phyloP scores from a whole-genome alignment of 2,888 invertebrate genomes.

The Apocheima hispidaria region DNA sequence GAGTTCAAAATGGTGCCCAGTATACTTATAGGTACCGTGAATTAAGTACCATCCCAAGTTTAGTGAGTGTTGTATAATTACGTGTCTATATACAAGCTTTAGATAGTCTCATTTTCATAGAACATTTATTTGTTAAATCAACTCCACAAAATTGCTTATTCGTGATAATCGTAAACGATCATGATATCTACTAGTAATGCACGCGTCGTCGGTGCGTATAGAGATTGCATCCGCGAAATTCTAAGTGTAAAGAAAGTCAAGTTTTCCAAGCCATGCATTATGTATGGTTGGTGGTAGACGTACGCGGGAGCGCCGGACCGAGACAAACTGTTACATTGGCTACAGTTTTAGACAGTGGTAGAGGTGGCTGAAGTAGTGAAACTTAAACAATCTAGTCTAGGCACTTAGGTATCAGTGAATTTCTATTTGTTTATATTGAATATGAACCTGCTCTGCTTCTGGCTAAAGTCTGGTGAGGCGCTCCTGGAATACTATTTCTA shows the following conservation, averaged over 20 bases:
- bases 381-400: conserved; percentile 6
- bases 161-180: conserved; percentile 46
- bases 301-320: conserved; percentile 66
- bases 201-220: conserved; percentile 59
- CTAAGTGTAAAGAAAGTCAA: conserved; percentile 78
- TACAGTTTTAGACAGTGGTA: conserved; percentile 25
- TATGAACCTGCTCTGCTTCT: conserved; percentile 17
- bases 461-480: conserved; percentile 14
- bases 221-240: conserved; percentile 74
- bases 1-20: no score
- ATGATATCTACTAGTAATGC: conserved; percentile 43
- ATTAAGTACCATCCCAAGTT: no score
- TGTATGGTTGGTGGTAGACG: conserved; percentile 57
- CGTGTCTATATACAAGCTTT: neutral
- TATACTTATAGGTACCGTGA: no score
- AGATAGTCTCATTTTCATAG: neutral
- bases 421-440: neutral
- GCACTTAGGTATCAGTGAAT: conserved; percentile 10
- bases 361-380: conserved; percentile 3
- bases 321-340: conserved; percentile 46
- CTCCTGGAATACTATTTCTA: neutral
- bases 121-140: conserved; percentile 12
- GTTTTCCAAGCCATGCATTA: conserved; percentile 76
- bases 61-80: no score
- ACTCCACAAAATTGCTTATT: conserved; percentile 30